phyloP scores from a whole-genome alignment of 2,797 vertebrate species.

The Pseudotriccus pelzelni region DNA sequence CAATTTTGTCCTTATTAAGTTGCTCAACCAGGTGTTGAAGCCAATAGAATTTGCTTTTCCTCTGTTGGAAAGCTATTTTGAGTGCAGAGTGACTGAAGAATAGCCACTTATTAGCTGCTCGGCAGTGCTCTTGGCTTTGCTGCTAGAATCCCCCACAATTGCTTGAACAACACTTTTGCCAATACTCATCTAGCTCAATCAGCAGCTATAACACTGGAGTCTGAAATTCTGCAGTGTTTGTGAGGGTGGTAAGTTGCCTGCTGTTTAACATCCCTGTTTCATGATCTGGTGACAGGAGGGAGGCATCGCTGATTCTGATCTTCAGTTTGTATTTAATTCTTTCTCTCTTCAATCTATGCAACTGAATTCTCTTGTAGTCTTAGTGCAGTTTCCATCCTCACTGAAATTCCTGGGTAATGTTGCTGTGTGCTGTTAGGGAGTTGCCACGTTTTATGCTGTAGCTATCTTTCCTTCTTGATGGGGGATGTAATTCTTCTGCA shows the following conservation, averaged over 20 bases:
- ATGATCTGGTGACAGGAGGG: neutral
- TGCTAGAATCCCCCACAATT: slow-evolving; percentile 38
- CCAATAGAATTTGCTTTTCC: slow-evolving; percentile 65
- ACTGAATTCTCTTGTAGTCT: neutral
- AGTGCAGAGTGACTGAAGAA: slow-evolving; percentile 51
- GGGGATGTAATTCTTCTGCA: neutral
- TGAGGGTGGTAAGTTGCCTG: neutral
- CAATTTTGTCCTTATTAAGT: slow-evolving; percentile 68
- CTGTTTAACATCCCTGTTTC: slow-evolving; percentile 44
- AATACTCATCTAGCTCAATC: slow-evolving; percentile 57
- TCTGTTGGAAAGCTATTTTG: slow-evolving; percentile 63
- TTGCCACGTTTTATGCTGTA: neutral
- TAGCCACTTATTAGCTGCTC: slow-evolving; percentile 62
- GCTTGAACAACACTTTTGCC: slow-evolving; percentile 48
- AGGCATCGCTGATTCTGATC: neutral
- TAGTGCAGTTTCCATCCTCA: neutral
- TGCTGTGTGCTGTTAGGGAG: neutral
- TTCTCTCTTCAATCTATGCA: neutral
- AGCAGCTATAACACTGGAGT: neutral
- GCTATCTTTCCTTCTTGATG: neutral
- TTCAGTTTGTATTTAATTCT: neutral
- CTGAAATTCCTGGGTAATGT: neutral
- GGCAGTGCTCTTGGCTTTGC: slow-evolving; percentile 12
- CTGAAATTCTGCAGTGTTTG: neutral
- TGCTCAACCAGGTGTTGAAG: slow-evolving; percentile 72